Conservation (phyloP, 2,888 invertebrate genomes). For the Harmothoe impar region DNA sequence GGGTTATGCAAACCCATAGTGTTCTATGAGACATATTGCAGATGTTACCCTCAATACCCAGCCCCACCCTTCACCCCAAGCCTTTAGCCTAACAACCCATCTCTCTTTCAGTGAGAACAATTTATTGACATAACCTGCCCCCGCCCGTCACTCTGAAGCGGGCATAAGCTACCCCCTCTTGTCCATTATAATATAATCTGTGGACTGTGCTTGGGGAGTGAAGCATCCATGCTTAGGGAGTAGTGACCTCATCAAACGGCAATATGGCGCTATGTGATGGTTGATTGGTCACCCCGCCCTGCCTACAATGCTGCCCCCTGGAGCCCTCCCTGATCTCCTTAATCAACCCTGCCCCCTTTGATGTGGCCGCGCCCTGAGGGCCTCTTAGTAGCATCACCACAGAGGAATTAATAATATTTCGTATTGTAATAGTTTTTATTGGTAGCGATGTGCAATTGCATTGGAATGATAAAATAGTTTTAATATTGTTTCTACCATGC, state of each 20-base stretch:
- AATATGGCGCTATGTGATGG: background rate
- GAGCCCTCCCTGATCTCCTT: slow-evolving; percentile 10
- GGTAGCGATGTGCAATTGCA: no score
- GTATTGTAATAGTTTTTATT: no score
- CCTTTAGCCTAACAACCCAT: background rate
- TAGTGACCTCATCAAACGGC: slow-evolving; percentile 54
- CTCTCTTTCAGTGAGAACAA: background rate
- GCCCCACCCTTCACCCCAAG: background rate
- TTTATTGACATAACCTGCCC: slow-evolving; percentile 16
- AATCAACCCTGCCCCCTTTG: slow-evolving; percentile 30
- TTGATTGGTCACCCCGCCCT: slow-evolving; percentile 2
- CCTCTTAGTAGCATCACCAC: no score
- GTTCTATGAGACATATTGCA: slow-evolving; percentile 43
- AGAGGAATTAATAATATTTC: no score
- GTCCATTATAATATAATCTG: background rate
- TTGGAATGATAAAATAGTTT: no score
- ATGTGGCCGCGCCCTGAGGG: background rate
- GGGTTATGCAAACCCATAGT: background rate
- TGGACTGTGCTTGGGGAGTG: slow-evolving; percentile 20
- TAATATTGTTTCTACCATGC: no score
- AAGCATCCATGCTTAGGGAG: background rate
- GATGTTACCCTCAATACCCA: background rate
- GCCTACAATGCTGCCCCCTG: background rate
- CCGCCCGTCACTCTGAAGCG: background rate
- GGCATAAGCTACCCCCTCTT: no score